These are phyloP conservation scores for Chrysochloris asiatica DNA, from an alignment of 2,113 vertebrate genomes.

Conservation along the genomic window DNA sequence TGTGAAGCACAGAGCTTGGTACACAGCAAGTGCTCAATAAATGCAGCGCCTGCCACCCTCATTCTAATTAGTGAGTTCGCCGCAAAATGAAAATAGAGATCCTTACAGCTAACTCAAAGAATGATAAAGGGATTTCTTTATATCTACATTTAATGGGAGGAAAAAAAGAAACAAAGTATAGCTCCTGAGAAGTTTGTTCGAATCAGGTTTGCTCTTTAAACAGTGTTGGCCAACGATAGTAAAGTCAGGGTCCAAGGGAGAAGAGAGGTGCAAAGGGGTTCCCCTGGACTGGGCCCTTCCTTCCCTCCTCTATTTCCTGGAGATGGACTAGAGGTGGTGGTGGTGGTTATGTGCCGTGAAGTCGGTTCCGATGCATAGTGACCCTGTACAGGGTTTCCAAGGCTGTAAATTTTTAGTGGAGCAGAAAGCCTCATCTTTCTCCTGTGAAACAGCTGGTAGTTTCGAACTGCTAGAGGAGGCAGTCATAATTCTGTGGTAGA, in stretches of 20 bases:
- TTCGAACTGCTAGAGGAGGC: not conserved
- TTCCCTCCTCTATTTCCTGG: too few species aligned
- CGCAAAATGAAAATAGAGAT: not conserved
- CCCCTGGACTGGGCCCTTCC: too few species aligned
- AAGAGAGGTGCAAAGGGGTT: rapidly evolving
- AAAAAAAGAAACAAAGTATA: too few species aligned
- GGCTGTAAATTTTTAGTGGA: too few species aligned
- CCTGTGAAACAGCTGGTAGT: too few species aligned
- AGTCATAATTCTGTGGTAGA: not conserved
- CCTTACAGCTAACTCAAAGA: not conserved
- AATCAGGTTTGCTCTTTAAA: not conserved
- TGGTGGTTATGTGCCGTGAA: too few species aligned
- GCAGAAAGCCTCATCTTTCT: too few species aligned
- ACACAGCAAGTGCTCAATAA: not conserved
- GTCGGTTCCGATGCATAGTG: too few species aligned
- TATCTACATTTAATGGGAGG: too few species aligned
- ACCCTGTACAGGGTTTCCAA: too few species aligned
- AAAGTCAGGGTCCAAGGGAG: rapidly evolving
- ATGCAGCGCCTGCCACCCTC: too few species aligned
- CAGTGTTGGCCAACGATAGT: rapidly evolving
- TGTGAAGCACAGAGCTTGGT: not conserved
- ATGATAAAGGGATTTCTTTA: not conserved
- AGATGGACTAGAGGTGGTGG: too few species aligned
- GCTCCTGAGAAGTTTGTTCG: not conserved
- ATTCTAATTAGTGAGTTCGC: not conserved